A percentile compares a stretch with the other conserved stretches of the same genome.
Evolutionary conservation across 2,113 vertebrate species (phyloP).

Genomic region (Nettapus auritus): DNA sequence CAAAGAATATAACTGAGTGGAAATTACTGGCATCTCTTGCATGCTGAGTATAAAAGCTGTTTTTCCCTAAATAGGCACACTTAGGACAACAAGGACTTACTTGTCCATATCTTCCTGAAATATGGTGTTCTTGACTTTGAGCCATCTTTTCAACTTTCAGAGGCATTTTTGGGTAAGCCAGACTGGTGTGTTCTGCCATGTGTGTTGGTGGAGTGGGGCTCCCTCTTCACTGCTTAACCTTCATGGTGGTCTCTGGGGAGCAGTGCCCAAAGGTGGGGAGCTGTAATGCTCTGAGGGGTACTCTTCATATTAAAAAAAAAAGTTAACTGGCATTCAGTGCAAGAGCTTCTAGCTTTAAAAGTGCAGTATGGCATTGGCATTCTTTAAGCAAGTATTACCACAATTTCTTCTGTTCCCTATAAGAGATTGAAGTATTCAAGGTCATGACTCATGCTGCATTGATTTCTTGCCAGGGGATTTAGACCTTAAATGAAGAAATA

Average conservation of each 20-base stretch:
- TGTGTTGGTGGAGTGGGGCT: not conserved
- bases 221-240: not conserved
- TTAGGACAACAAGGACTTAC: not conserved
- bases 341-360: not conserved
- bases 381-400: not conserved
- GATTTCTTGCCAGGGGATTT: conserved; percentile 43
- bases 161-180: not conserved
- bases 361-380: not conserved
- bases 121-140: not conserved
- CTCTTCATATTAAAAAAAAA: not conserved
- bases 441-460: not conserved
- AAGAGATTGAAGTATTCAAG: not conserved
- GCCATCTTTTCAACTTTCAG: not conserved
- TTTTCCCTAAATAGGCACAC: not conserved
- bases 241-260: fast-evolving
- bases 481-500: conserved; percentile 1
- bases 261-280: no score
- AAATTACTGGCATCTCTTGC: not conserved
- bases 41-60: not conserved
- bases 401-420: not conserved
- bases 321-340: not conserved
- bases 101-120: not conserved
- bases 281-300: not conserved
- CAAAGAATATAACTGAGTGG: not conserved
- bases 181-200: not conserved